Base-by-base conservation (phyloP, 2,113 vertebrate species). In the Sorex fumeus region DNA sequence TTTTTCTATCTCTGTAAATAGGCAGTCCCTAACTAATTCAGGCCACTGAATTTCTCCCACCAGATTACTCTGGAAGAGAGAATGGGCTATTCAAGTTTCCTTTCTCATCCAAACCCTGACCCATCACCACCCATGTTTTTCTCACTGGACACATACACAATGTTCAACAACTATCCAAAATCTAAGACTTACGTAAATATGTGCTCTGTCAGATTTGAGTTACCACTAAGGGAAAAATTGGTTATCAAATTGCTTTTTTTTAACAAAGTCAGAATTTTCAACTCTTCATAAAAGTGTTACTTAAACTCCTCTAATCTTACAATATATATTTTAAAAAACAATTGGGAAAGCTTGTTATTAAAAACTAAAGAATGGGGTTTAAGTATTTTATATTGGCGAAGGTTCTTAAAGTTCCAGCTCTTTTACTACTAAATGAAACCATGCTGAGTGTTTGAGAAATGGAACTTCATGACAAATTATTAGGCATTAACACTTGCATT, bases 381-480 rank as follows among this genome's bases (percentile, higher is more conserved):
- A 89, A 62, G 9, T 28, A 57, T n/a, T 79, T 89, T 81, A 84
- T 87, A 28, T 60, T 95, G 76, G 84, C 2, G 57, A n/a, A 85
- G 85, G 16, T 36, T 79, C 85, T 45, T 32, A 69, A 75, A 67
- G 2, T 86, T 77, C 28, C 57, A 90, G 27, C 4, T 67, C 34
- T 86, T 23, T 76, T n/a, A 57, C 45, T 74, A 81, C 84, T 81
- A 84, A 78, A 80, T 75, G 69, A 70, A 62, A 74, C 16, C 76
- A 66, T 83, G 83, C 32, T 81, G 57, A 32, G 36, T 88, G 10
- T 94, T 96, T 91, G 62, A 93, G 80, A 57, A 70, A 83, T 82
- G 84, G n/a, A 86, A 57, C n/a, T 93, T 57, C 72, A 84, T 94
- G 80, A 93, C 66, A 95, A 76, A 84, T 66, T 50, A 27, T 86